Evolutionary conservation across 2,113 vertebrate species (phyloP).

Genomic region (Notarius quadriscutis): DNA sequence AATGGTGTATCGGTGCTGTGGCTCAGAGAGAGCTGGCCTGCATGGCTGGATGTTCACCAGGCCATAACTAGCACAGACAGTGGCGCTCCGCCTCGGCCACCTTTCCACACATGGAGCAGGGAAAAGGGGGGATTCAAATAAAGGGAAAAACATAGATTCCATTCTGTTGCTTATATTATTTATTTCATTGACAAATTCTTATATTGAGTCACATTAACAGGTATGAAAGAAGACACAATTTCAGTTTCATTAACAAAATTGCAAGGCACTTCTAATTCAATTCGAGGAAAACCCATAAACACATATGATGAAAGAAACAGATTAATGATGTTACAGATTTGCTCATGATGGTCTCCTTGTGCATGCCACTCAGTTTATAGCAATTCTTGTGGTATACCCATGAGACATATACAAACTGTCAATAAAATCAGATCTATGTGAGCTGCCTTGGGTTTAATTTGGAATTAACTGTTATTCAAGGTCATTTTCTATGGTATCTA

Average conservation of each 20-base stretch:
- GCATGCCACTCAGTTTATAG: slow-evolving; percentile 29
- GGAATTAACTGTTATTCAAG: slow-evolving; percentile 43
- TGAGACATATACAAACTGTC: slow-evolving; percentile 42
- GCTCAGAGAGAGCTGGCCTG: not conserved
- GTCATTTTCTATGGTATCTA: slow-evolving; percentile 39
- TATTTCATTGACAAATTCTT: not conserved
- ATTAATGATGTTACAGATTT: not conserved
- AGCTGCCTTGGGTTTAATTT: slow-evolving; percentile 26
- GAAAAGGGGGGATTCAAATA: not conserved
- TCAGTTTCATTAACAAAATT: slow-evolving; percentile 5
- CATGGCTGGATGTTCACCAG: slow-evolving; percentile 14
- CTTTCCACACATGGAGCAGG: not conserved
- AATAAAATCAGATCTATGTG: slow-evolving; percentile 17
- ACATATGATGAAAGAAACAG: not conserved
- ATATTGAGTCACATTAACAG: not conserved
- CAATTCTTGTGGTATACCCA: slow-evolving; percentile 12
- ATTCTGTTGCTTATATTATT: not conserved
- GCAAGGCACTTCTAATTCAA: not conserved
- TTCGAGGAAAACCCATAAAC: not conserved
- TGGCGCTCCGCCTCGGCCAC: not conserved
- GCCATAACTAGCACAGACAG: slow-evolving; percentile 33
- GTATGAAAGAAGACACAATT: not conserved
- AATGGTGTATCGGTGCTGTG: not conserved
- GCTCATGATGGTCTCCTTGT: slow-evolving; percentile 7
- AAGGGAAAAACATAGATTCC: not conserved